Evolutionary conservation across 92 coral and sea anemone species (phyloP), one percentile per base, ranked within the genome.

Genomic region (Ricordea florida): DNA sequence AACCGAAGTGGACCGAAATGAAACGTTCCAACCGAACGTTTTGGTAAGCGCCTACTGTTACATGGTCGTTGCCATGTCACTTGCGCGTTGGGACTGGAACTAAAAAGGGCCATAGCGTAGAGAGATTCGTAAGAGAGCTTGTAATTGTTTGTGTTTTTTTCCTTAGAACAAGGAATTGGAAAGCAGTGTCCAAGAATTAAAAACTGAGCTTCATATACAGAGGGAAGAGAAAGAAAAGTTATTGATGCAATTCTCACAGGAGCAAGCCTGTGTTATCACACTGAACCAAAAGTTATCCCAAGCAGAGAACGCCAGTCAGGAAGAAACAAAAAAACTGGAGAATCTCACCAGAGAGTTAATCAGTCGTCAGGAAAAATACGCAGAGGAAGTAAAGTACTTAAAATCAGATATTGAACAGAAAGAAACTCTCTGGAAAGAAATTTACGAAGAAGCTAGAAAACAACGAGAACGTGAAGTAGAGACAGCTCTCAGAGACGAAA

Each of bases 191-290:
- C 79, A 82, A 22, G 90, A 83, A 41, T 47, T 66, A 47, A 66
- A 82, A 64, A 79, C 82, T 33, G 92, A 85, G 48, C 69, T 92
- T 20, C 90, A 88, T 22, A 65, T 55, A 14, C 74, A 84, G 10
- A 82, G 83, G 44, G 88, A 82, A 18, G 97, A 96, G 57, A 89
- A 89, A 63, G 91, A 85, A 29, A 60, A 55, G 22, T 62, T 96
- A 5, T 61, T 79, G 15, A 41, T 82, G 2, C 70, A 49, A 13
- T 34, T 88, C 52, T 82, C 92, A 4, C 90, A 83, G 68, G 97
- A 92, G 42, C 90, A 84, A 57, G 93, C 90, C 14, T 87, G 82
- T 36, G 74, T 49, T 45, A 82, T 91, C 6, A 35, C 71, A 6
- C 44, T 86, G 50, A 83, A 69, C 41, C 88, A 94, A 11, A 85